Conservation (phyloP, 2,113 vertebrate species). For the Sisor rabdophorus region DNA sequence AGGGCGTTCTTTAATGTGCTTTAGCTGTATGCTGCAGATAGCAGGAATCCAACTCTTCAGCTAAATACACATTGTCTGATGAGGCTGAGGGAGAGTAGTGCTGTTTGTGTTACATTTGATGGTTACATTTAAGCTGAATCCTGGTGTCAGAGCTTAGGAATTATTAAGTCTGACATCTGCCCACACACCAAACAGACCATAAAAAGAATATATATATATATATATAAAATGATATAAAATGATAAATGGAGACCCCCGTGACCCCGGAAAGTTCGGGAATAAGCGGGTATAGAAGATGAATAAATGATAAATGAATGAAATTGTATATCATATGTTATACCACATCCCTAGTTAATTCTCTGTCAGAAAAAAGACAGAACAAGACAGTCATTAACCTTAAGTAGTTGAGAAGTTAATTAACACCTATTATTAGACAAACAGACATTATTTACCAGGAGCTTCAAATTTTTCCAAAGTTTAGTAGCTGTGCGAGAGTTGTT, state of each 20-base stretch:
- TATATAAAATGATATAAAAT: too few relatives aligned
- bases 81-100: conserved; percentile 15
- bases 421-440: neutral
- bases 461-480: neutral
- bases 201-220: too few relatives aligned
- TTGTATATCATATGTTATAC: neutral
- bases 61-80: conserved; percentile 28
- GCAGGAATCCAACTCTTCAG: conserved; percentile 31
- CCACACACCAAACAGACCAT: too few relatives aligned
- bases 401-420: too few relatives aligned
- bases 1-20: conserved; percentile 32
- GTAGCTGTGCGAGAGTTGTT: neutral
- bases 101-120: conserved; percentile 35
- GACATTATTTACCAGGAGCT: neutral
- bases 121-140: conserved; percentile 34
- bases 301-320: neutral
- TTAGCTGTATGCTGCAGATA: conserved; percentile 34
- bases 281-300: too few relatives aligned
- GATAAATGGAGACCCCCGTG: too few relatives aligned
- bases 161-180: conserved; percentile 9
- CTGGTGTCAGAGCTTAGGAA: conserved; percentile 31
- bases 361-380: neutral
- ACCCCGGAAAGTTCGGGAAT: too few relatives aligned
- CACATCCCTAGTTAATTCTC: neutral
- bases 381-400: neutral